Evolutionary conservation across 2,888 invertebrate genomes (phyloP).

Genomic region (Odiellus spinosus): DNA sequence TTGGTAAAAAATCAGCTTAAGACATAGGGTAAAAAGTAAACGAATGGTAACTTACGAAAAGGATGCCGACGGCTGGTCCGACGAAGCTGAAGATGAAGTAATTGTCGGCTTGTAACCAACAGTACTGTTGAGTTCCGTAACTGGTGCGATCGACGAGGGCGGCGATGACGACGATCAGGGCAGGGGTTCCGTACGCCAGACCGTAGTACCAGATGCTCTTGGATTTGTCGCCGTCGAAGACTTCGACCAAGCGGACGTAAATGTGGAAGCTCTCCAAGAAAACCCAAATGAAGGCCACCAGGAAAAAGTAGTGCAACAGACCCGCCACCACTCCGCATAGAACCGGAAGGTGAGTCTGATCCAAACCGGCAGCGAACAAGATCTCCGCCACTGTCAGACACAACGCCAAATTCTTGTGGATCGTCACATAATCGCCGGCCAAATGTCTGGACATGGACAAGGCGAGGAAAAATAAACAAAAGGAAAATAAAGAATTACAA

Average conservation of each 20-base stretch:
- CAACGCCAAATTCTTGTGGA: constrained; percentile 88
- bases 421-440: constrained; percentile 62
- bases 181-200: constrained; percentile 67
- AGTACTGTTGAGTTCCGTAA: constrained; percentile 63
- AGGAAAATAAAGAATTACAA: no score
- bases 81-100: constrained; percentile 88
- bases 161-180: constrained; percentile 61
- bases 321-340: constrained; percentile 78
- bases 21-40: no score
- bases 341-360: constrained; percentile 65
- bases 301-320: constrained; percentile 56
- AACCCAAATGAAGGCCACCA: constrained; percentile 90
- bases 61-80: constrained; percentile 69
- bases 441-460: no score
- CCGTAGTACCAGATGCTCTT: constrained; percentile 78
- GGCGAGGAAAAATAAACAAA: no score
- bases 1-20: no score
- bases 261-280: constrained; percentile 92
- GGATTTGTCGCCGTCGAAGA: constrained; percentile 77
- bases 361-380: constrained; percentile 76
- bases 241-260: constrained; percentile 85
- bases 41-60: constrained; percentile 40
- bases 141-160: constrained; percentile 63
- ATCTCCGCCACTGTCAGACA: constrained; percentile 80
- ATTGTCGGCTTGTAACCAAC: constrained; percentile 70